Base-by-base conservation (phyloP, 2,113 vertebrate species). In the Neodontobutis hainanensis region DNA sequence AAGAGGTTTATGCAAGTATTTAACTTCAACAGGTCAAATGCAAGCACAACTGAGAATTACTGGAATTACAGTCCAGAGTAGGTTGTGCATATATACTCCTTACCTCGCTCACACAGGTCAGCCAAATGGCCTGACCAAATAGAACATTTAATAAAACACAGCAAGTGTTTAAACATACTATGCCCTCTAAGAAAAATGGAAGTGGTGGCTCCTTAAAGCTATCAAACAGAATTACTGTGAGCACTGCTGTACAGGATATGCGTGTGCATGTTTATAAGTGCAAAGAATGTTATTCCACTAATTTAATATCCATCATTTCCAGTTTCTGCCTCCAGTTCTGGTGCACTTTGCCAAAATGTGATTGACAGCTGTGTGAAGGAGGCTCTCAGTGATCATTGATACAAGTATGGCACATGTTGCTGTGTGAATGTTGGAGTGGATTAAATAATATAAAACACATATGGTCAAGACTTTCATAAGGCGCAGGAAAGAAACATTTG, bases 221-320 rank as follows among this genome's bases (percentile, higher is more conserved):
- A 85, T 88, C 77, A 88, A 66, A 80, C 65, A 75, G 67, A 75
- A 82, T 84, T 82, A 87, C 44, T 67, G 47, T 73, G 70, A 85
- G 74, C 55, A 32, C 55, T 53, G 36, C 68, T 53, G 49, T 66
- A 8, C 58, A 57, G 68, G 65, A 63, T 61, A 34, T 72, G 36
- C 72, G 55, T 66, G 62, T 65, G 34, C 34, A 42, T 49, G 56
- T 49, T 47, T 38, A 7, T 36, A 64, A 61, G 67, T 38, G 61
- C 16, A 55, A 82, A 70, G 66, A 75, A 50, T 65, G 63, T 84
- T 86, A 79, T 73, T 65, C 62, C 15, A 44, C 61, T 89, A 82
- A 85, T 88, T 87, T 57, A 79, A 81, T 82, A 76, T 76, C 73
- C 75, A 81, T 77, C n/a, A 61, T 80, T 87, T 89, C 81, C 81